These are phyloP conservation scores for Xerus inauris DNA, from an alignment of 2,113 vertebrate genomes.

Conservation along the genomic window DNA sequence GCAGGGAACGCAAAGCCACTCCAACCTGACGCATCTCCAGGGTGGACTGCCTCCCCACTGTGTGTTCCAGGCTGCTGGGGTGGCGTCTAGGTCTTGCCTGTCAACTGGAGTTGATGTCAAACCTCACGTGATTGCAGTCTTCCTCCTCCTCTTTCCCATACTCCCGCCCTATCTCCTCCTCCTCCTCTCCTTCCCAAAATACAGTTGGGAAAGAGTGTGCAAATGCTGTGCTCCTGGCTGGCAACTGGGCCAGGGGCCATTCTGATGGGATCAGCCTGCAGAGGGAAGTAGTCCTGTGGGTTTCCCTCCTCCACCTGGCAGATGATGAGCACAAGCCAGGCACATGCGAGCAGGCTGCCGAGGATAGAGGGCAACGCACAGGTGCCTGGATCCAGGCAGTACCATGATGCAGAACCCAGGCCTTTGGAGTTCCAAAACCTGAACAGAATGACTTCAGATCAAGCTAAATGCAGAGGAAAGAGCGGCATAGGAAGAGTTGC, in stretches of 20 bases:
- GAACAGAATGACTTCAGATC: background rate
- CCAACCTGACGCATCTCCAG: accelerated
- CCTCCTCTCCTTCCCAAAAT: background rate
- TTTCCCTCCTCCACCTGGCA: background rate
- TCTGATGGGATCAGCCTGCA: background rate
- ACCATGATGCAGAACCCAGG: background rate
- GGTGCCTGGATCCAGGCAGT: background rate
- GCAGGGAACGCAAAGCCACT: accelerated
- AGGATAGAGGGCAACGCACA: too few relatives aligned
- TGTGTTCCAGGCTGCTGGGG: accelerated
- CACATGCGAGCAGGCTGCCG: background rate
- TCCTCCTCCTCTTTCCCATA: background rate
- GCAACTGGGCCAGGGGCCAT: background rate
- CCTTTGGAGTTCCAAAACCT: background rate
- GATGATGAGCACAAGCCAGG: background rate
- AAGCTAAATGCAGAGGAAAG: background rate
- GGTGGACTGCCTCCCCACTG: background rate
- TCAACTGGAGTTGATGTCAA: accelerated
- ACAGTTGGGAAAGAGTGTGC: background rate
- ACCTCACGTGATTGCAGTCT: background rate
- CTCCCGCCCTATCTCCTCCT: background rate
- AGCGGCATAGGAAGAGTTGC: background rate
- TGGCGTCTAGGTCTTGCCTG: accelerated
- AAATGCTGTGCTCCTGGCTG: background rate
- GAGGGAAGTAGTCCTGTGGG: accelerated